Evolutionary conservation across 1,140 invertebrate species (phyloP).

Genomic region (Neodiprion lecontei): DNA sequence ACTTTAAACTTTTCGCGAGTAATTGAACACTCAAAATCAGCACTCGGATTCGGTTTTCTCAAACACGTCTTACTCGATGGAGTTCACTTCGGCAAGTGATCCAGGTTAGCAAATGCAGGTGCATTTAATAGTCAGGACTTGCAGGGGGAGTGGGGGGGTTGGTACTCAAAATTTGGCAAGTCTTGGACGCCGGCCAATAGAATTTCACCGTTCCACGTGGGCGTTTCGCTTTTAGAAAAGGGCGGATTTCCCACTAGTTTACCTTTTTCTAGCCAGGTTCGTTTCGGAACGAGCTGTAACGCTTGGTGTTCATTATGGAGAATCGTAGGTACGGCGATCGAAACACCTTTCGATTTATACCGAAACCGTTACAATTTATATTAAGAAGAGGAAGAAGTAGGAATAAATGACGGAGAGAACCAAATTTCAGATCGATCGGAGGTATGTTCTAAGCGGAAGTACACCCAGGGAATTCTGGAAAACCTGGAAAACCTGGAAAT

Average conservation of each 20-base stretch:
- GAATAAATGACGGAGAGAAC: too few relatives aligned
- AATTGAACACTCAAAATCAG: neutral
- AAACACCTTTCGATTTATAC: neutral
- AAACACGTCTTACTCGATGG: neutral
- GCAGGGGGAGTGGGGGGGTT: neutral
- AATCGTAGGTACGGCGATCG: neutral
- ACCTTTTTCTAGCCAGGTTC: neutral
- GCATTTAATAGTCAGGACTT: neutral
- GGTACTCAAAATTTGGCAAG: neutral
- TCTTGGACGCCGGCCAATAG: neutral
- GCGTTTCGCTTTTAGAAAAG: too few relatives aligned
- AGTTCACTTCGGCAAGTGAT: neutral
- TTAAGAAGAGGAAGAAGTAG: too few relatives aligned
- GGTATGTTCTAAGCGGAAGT: too few relatives aligned
- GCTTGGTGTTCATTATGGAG: neutral
- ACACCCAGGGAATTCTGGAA: too few relatives aligned
- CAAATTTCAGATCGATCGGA: too few relatives aligned
- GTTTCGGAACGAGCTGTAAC: neutral
- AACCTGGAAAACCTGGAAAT: too few relatives aligned
- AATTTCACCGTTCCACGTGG: neutral
- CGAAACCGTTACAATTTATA: too few relatives aligned
- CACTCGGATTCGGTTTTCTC: neutral
- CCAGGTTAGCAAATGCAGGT: neutral
- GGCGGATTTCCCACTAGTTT: too few relatives aligned
- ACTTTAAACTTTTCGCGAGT: too few relatives aligned